Conservation (phyloP, 2,113 vertebrate species). For the Cephalopholis sonnerati region DNA sequence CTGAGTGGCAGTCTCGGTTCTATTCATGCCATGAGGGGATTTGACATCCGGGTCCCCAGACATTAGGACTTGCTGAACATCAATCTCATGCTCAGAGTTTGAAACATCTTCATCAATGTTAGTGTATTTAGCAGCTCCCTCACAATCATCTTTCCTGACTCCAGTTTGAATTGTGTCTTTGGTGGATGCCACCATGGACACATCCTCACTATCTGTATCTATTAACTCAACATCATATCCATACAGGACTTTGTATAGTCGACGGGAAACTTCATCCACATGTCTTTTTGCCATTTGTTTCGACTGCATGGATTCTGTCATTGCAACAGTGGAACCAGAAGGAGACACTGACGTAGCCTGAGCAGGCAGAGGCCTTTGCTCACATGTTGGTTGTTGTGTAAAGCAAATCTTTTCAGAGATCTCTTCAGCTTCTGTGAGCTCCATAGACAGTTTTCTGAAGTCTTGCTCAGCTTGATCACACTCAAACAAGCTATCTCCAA, state of each 20-base stretch:
- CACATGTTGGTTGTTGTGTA: constrained; percentile 18
- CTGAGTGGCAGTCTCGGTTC: constrained; percentile 8
- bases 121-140: not conserved
- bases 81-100: constrained; percentile 4
- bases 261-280: constrained; percentile 77
- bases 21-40: constrained; percentile 5
- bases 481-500: constrained; percentile 79
- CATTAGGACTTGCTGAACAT: constrained; percentile 32
- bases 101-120: constrained; percentile 9
- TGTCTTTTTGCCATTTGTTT: constrained; percentile 43
- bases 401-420: constrained; percentile 15
- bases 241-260: constrained; percentile 81
- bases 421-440: constrained; percentile 64
- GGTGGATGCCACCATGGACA: constrained; percentile 4
- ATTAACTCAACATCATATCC: constrained; percentile 61
- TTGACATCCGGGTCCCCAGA: constrained; percentile 32
- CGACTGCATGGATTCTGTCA: not conserved
- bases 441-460: constrained; percentile 75
- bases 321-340: not conserved
- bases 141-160: constrained; percentile 26
- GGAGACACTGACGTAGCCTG: not conserved
- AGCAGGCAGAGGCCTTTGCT: constrained; percentile 7
- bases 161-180: constrained; percentile 28
- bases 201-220: constrained; percentile 33
- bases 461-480: constrained; percentile 80